Evolutionary conservation across 37 sponge, comb jelly and placozoan genomes (phyloP).

Genomic region (Halichondria panicea): DNA sequence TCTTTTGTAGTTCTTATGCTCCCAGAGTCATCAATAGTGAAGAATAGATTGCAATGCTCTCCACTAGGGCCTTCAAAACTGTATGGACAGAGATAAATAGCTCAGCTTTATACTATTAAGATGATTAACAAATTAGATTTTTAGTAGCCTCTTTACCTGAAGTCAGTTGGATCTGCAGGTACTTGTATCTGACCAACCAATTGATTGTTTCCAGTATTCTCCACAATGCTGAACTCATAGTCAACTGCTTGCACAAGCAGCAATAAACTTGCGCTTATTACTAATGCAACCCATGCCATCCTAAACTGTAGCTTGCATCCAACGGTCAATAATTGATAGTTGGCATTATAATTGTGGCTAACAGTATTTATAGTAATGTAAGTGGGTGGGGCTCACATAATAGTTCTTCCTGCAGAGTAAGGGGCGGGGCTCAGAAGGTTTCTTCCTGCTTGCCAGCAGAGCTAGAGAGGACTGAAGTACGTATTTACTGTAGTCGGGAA

Average conservation of each 20-base stretch:
- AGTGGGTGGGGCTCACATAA: too few species aligned
- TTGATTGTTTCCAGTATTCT: background rate
- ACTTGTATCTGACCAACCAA: conserved; percentile 1
- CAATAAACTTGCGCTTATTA: background rate
- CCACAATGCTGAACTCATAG: conserved; percentile 1
- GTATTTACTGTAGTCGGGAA: too few species aligned
- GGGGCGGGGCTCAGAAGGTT: too few species aligned
- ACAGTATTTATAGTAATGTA: too few species aligned
- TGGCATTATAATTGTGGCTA: too few species aligned
- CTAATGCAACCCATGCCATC: background rate
- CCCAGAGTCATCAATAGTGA: conserved; percentile 6
- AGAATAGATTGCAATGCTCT: conserved; percentile 7
- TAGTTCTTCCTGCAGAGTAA: too few species aligned
- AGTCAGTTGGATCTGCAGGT: background rate
- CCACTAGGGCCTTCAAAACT: too few species aligned
- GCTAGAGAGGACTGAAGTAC: too few species aligned
- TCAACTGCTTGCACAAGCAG: background rate
- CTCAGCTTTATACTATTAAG: background rate
- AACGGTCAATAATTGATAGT: too few species aligned
- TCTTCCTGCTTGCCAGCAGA: too few species aligned
- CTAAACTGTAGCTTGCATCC: background rate
- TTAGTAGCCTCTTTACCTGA: background rate
- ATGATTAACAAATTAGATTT: background rate
- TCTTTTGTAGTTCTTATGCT: conserved; percentile 8
- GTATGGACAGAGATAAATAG: too few species aligned